Evolutionary conservation across 1,140 invertebrate genomes (phyloP), one percentile per base, ranked within the genome.

Genomic region (Neodiprion fabricii): DNA sequence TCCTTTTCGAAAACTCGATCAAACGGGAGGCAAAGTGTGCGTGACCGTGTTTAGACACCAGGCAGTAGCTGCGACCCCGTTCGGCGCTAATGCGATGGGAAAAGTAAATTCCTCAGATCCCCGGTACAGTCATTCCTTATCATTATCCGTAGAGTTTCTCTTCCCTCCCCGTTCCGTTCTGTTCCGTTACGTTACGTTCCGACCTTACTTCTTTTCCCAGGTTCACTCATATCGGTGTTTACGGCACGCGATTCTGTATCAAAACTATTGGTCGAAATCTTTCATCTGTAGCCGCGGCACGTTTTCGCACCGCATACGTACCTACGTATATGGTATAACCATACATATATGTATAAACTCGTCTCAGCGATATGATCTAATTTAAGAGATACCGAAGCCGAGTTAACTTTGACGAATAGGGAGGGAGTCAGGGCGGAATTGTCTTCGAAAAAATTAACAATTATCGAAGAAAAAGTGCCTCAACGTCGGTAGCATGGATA

Each of bases 101-200:
- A 61, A 61, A 61, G 53, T 61, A 61, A 61, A 61, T 61, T 61
- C n/a, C 11, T 12, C 53, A 61, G n/a, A 61, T 61, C 53, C 53
- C n/a, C 28, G 28, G 28, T 40, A 40, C 28, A 61, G 53, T 61
- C 53, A 17, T 61, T 61, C 11, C 53, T 61, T 61, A 61, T 61
- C 53, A 17, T 61, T 61, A 61, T 61, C 53, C 5, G 53, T 61
- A 9, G 11, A 12, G 3, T 12, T 61, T 61, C 53, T 61, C 53
- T 17, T 61, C 9, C 9, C 53, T 61, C 5, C 11, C 53, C 53
- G 5, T 61, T 9, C 11, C 53, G 8, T 17, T 17, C 53, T 9
- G 53, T 17, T 61, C 9, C 53, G 11, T 14, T 12, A 4, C 53
- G 53, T 17, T 61, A 5, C 53, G 11, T 14, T 12, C 5, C 53